Evolutionary conservation across 2,113 vertebrate genomes (phyloP), one percentile per base, ranked within the genome.

Genomic region (Nerophis ophidion): DNA sequence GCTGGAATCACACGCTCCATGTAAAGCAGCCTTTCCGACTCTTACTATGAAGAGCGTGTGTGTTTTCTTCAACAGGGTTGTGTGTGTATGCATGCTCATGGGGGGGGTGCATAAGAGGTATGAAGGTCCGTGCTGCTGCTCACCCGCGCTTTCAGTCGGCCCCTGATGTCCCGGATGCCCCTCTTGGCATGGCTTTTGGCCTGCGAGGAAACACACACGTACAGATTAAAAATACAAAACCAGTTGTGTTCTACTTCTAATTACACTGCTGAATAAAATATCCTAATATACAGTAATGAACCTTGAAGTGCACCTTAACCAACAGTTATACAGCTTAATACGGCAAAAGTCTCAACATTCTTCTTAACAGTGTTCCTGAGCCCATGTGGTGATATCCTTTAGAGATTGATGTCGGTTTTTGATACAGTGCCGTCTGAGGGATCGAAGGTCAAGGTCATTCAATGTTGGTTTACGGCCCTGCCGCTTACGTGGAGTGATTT

Each of bases 101-200:
- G 65, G 66, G 52, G 50, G 44, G 38, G 68, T 58, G 60, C 12
- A 3, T n/a, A 49, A 49, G 46, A 62, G 63, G 67, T 68, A 81
- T 62, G 68, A 57, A 53, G 62, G 75, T 70, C 60, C 6, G 34
- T 49, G 57, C 48, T 17, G 80, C 55, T 17, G 80, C 89, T 10
- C 81, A 99, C 97, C 93, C 91, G 95, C 44, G 93, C 90, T 83
- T 92, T 95, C 5, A 99, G 92, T 80, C 92, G 92, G 85, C 89
- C 95, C 90, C 89, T 97, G 81, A 99, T 92, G 76, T 95, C 95
- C 65, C 89, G 93, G 70, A 98, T 92, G 62, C 96, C 95, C 85
- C 92, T 93, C 79, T 90, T 98, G 38, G 96, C 95, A 13, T 98
- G 94, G 86, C 81, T 93, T 90, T 95, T 96, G 84, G 94, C 94